Evolutionary conservation across 1,140 invertebrate genomes (phyloP).

Genomic region (Drosophila auraria): DNA sequence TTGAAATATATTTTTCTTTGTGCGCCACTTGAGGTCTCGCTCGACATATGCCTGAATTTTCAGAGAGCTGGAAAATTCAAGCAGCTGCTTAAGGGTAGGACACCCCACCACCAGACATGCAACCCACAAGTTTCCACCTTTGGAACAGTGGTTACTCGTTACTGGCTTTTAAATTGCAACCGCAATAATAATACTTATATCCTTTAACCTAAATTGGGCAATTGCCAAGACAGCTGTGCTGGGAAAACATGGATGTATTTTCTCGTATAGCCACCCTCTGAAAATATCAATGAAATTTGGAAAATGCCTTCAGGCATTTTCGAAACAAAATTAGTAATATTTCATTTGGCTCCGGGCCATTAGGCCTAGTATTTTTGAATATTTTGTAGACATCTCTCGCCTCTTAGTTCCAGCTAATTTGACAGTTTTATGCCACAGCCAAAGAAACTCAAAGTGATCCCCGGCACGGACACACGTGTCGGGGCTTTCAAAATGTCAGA

Average conservation of each 20-base stretch:
- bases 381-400: slow-evolving; percentile 58
- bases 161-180: slow-evolving; percentile 55
- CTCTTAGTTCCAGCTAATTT: slow-evolving; percentile 73
- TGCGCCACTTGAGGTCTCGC: slow-evolving; percentile 46
- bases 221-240: slow-evolving; percentile 47
- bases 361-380: slow-evolving; percentile 43
- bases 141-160: slow-evolving; percentile 28
- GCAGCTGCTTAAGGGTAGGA: slow-evolving; percentile 60
- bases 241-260: slow-evolving; percentile 9
- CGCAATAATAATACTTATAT: slow-evolving; percentile 53
- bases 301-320: slow-evolving; percentile 44
- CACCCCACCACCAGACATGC: slow-evolving; percentile 7
- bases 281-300: slow-evolving; percentile 32
- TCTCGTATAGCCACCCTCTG: not conserved
- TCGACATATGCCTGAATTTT: slow-evolving; percentile 69
- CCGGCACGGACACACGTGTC: slow-evolving; percentile 61
- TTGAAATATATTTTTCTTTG: slow-evolving; percentile 73
- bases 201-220: slow-evolving; percentile 51
- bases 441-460: slow-evolving; percentile 51
- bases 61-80: slow-evolving; percentile 62
- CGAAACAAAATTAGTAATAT: slow-evolving; percentile 66
- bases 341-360: slow-evolving; percentile 36
- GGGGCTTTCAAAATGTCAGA: slow-evolving; percentile 76
- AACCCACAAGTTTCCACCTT: slow-evolving; percentile 46
- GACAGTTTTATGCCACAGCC: slow-evolving; percentile 74